Conservation (phyloP, 2,113 vertebrate genomes). For the Poicephalus meyeri region DNA sequence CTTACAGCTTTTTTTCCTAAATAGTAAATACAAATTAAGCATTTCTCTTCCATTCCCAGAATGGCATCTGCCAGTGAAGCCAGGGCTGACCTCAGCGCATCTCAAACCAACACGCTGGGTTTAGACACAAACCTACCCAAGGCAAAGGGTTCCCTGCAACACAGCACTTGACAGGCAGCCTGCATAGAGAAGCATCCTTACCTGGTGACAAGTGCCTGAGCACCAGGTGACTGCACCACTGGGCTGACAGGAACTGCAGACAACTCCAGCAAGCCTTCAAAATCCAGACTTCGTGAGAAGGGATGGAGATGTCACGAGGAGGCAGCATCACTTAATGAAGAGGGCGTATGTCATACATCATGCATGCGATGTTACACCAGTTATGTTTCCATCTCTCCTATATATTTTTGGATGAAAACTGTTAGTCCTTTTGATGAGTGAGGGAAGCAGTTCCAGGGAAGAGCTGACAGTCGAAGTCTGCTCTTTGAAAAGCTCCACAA, state of each 20-base stretch:
- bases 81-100: background rate
- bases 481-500: background rate
- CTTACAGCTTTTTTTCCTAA: constrained; percentile 62
- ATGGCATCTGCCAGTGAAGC: constrained; percentile 66
- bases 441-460: background rate
- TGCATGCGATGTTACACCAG: background rate
- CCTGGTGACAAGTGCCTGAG: background rate
- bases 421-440: background rate
- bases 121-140: background rate
- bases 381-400: background rate
- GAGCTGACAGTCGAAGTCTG: background rate
- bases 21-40: constrained; percentile 65
- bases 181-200: background rate
- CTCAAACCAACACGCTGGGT: background rate
- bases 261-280: background rate
- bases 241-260: background rate
- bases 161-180: accelerated
- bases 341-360: accelerated
- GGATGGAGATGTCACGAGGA: background rate
- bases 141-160: background rate
- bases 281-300: background rate
- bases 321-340: accelerated
- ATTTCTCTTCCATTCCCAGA: constrained; percentile 57
- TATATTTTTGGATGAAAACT: background rate
- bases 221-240: background rate